Base-by-base conservation (phyloP, 1,140 invertebrate species). In the Hypothenemus hampei region DNA sequence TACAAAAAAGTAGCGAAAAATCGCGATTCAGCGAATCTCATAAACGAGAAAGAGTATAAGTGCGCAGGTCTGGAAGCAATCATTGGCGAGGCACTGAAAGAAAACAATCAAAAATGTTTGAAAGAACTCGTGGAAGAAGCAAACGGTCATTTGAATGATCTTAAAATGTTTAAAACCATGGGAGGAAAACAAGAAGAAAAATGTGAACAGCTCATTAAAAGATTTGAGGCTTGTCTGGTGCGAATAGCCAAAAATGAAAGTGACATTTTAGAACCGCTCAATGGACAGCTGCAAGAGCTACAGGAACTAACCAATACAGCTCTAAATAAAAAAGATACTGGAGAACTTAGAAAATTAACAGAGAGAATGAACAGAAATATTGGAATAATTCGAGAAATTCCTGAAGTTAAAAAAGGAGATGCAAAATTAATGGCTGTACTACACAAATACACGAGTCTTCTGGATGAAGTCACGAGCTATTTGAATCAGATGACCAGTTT, bases 61-160 rank as follows among this genome's bases (percentile, higher is more conserved):
- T 57, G 48, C n/a, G 55, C 13, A n/a, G 50, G 55, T 50, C 39
- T 57, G 21, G 37, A 50, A 39, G 55, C 55, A 37, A 51, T 57
- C 3, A 44, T 15, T 15, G 50, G 44, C 13, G 46, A 49, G 26
- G 44, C 47, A 22, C 26, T 57, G n/a, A 57, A 57, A 24, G 46
- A 57, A 44, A 51, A 51, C 29, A 57, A 46, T 21, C 31, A 46
- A 23, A 49, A 31, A 36, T 18, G 8, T 1, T 21, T 57, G 20
- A 57, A 45, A 36, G 55, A 57, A 10, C 31, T 57, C 16, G 47
- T 57, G 2, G 46, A 57, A 19, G 55, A 57, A 20, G 40, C 50
- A 10, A 57, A 57, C 29, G 33, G 15, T 13, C 55, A 57, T 19
- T 29, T 57, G 22, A 21, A 19, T 2, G 55, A 57, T 37, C 29